A percentile compares a stretch with the other conserved stretches of the same genome.
phyloP scores from a whole-genome alignment of 2,113 vertebrate species.

The Cervus canadensis region DNA sequence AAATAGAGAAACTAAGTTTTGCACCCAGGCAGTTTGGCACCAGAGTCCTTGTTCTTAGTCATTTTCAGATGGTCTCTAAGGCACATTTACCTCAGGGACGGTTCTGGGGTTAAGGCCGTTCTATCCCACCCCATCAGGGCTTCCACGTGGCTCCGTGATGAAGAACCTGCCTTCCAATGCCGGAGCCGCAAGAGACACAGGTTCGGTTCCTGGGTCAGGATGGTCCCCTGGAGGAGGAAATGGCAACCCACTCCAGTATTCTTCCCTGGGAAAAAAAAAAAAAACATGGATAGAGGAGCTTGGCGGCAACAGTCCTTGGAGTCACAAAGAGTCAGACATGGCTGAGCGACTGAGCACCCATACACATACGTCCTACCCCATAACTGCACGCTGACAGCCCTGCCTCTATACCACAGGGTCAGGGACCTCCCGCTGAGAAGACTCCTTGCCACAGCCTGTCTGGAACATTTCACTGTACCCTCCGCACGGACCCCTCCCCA shows the following conservation, averaged over 20 bases:
- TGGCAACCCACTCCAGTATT: neutral
- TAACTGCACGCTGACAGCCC: neutral
- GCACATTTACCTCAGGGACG: neutral
- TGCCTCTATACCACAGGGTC: neutral
- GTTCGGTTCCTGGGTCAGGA: neutral
- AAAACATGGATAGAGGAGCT: neutral
- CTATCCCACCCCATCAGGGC: neutral
- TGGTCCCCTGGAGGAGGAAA: neutral
- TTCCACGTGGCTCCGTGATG: neutral
- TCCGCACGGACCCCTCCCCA: neutral
- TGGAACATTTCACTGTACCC: neutral
- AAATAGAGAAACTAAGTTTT: neutral
- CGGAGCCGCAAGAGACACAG: fast-evolving
- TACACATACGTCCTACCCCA: neutral
- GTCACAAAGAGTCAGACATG: neutral
- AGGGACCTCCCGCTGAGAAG: neutral
- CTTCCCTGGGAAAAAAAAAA: neutral
- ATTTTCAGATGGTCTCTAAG: neutral
- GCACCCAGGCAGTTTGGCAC: neutral
- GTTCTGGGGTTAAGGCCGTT: neutral
- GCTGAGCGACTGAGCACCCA: neutral
- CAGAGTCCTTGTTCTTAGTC: neutral
- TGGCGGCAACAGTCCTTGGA: neutral
- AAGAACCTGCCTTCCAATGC: neutral
- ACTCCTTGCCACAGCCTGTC: neutral